phyloP scores from a whole-genome alignment of 2,797 vertebrate species.

The Poecilia velifera region DNA sequence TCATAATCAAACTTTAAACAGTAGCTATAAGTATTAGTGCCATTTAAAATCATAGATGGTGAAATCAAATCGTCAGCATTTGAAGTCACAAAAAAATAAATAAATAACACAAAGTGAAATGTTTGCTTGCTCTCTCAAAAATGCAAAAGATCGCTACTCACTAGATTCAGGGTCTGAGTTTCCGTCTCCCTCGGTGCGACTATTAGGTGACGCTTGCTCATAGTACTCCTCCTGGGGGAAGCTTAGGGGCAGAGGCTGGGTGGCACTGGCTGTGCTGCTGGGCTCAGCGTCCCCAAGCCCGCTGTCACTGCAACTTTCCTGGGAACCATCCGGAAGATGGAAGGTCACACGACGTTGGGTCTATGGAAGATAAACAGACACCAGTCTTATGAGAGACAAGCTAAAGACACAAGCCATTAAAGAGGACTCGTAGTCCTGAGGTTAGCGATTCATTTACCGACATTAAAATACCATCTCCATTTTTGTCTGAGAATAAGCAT shows the following conservation, averaged over 20 bases:
- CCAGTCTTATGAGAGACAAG: constrained; percentile 7
- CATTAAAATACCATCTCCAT: not conserved
- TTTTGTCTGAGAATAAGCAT: not conserved
- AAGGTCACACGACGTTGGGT: constrained; percentile 95
- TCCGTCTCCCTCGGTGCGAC: constrained; percentile 95
- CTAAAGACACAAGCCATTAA: not conserved
- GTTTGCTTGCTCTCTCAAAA: constrained; percentile 20
- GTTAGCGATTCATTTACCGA: not conserved
- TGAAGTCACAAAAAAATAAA: constrained; percentile 12
- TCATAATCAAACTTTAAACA: constrained; percentile 40
- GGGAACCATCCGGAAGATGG: constrained; percentile 95
- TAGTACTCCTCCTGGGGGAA: constrained; percentile 93
- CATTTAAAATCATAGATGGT: constrained; percentile 52
- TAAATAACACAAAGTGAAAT: constrained; percentile 3
- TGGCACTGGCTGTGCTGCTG: constrained; percentile 81
- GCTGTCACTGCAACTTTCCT: constrained; percentile 94
- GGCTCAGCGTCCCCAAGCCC: constrained; percentile 89
- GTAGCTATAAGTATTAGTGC: constrained; percentile 37
- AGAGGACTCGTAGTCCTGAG: not conserved
- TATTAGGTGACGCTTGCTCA: constrained; percentile 92
- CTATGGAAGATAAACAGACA: constrained; percentile 73
- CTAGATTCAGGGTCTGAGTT: constrained; percentile 98
- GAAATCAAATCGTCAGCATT: constrained; percentile 22
- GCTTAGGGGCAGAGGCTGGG: constrained; percentile 89
- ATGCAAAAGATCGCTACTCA: constrained; percentile 78